Percentiles rank a stretch among this genome's conserved stretches.
Evolutionary conservation across 2,888 invertebrate species (phyloP).

Genomic region (Syrista parreyssii): DNA sequence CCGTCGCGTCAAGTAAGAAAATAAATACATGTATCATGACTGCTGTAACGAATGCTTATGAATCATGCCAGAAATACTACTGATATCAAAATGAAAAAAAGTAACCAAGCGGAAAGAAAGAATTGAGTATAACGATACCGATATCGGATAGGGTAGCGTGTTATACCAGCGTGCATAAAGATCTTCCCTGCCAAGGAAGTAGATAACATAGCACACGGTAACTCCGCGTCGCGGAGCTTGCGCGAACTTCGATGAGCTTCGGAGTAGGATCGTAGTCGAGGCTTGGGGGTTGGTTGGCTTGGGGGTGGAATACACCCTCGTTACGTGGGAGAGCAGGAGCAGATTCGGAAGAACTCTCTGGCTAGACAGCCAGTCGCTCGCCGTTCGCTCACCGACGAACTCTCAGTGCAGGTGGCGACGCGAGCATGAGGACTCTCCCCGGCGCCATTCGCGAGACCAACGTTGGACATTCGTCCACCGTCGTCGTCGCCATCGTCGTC

Average conservation of each 20-base stretch:
- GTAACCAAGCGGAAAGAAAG: not conserved
- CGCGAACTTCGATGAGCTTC: slow-evolving; percentile 18
- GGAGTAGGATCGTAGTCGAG: slow-evolving; percentile 23
- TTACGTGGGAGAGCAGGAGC: slow-evolving; percentile 21
- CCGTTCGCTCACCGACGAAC: slow-evolving; percentile 61
- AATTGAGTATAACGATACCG: not conserved
- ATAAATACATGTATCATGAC: not conserved
- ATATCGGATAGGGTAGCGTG: slow-evolving; percentile 2
- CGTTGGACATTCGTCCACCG: not conserved
- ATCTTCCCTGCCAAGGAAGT: slow-evolving; percentile 3
- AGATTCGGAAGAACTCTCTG: slow-evolving; percentile 25
- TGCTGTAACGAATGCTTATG: not conserved
- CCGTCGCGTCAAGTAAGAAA: not conserved
- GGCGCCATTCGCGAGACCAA: slow-evolving; percentile 1
- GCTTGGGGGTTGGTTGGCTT: slow-evolving; percentile 42
- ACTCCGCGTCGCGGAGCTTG: slow-evolving; percentile 18
- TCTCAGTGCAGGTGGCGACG: slow-evolving; percentile 13
- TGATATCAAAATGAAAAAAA: not conserved
- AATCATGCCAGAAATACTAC: not conserved
- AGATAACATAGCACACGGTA: slow-evolving; percentile 5
- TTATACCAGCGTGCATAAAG: not conserved
- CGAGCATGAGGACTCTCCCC: slow-evolving; percentile 11
- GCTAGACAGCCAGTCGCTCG: slow-evolving; percentile 61
- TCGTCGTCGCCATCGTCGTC: not conserved
- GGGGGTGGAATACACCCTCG: slow-evolving; percentile 23